Evolutionary conservation across 2,888 invertebrate species (phyloP), one percentile per base, ranked within the genome.

Genomic region (Sarcophaga variegata): DNA sequence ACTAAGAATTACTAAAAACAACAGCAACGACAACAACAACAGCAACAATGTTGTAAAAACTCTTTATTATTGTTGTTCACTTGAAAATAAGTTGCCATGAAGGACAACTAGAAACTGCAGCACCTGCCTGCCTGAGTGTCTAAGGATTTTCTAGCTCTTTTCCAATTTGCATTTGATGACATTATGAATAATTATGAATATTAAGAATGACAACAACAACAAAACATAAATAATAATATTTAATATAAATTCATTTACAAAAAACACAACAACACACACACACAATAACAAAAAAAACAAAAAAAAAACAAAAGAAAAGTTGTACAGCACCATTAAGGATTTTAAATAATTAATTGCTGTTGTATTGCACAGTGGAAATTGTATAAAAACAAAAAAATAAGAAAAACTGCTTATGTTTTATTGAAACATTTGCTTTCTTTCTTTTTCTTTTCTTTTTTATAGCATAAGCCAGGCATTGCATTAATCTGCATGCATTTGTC

Each of bases 71-170:
- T 71, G 66, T 67, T 67, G 60, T 62, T 62, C 67, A 27, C 37
- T 63, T 78, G 54, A 54, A 54, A 54, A 5, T 62, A 27, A 67
- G 45, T 66, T 83, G 77, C 62, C 67, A 67, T 72, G 72, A 72
- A 83, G 54, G 54, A 54, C 54, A 54, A 54, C 54, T 54, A 54
- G 17, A 54, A 1, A 4, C 14, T 54, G 54, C 54, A 54, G 54
- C 64, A 64, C 25, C 25, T 25, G 25, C 3, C 64, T 17, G 0
- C 3, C 64, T 17, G 0, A 14, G 25, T 54, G 5, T 0, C 2
- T 17, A 17, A 54, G 17, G 54, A 54, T 54, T 54, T 54, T 54
- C 17, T 14, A 12, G 54, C 4, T 17, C 17, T 54, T 54, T 54
- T 45, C 45, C 11, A 37, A 74, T 60, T 74, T 74, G 37, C 74